Base-by-base conservation (phyloP, 1,140 invertebrate genomes). In the Holotrichia oblita region DNA sequence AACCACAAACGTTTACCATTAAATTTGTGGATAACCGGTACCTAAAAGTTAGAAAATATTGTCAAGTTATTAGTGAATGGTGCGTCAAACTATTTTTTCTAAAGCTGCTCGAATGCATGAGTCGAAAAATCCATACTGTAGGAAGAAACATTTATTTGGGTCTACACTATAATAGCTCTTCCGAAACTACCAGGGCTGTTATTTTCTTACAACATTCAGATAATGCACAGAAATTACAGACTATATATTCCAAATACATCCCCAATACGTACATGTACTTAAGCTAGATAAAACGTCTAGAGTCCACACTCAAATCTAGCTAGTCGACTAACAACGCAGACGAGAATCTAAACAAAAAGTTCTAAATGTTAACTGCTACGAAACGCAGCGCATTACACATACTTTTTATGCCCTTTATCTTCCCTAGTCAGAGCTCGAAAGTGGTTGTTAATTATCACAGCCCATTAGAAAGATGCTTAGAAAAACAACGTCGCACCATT, bases 401-500 rank as follows among this genome's bases (percentile, higher is more conserved):
- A 64, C 17, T n/a, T 64, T 64, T 64, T 64, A 20, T 22, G 17
- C 24, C 17, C 61, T 64, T 64, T 7, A 64, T 64, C 61, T 64
- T 64, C 24, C 61, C 61, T 4, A 22, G n/a, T 64, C 61, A 27
- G 61, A n/a, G 61, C 61, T 20, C 61, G n/a, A 64, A 64, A 64
- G 61, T 64, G 61, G 61, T 64, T 64, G 61, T 64, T 64, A 64
- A 64, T 64, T 64, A 64, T 64, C 61, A 27, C 61, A 64, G 61
- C 22, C 61, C 61, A 64, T 64, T 64, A 64, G 61, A 64, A 64
- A 64, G 61, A 64, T 64, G 61, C 22, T 64, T 27, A 64, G 61
- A 64, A 64, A 64, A 64, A 64, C 61, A 64, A 64, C 61, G 61
- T 27, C 24, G 8, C 22, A 64, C 44, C 61, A 64, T 64, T 64